A percentile compares a stretch with the other conserved stretches of the same genome.
Conservation (phyloP, 2,888 invertebrate species). For the Coremacera marginata region DNA sequence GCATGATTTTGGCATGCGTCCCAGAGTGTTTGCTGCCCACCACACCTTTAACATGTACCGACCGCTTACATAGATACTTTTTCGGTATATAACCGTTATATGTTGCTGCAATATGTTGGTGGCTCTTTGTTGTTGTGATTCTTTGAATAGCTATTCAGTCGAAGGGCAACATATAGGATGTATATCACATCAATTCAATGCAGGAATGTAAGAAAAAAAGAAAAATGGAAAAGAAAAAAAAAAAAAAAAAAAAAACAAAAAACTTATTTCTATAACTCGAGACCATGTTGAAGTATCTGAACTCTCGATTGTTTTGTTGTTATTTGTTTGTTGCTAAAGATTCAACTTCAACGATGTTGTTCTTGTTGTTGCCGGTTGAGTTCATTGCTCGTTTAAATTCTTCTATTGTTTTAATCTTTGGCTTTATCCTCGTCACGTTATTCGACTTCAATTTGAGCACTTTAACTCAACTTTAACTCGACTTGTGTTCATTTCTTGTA, state of each 20-base stretch:
- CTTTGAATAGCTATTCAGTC: no score
- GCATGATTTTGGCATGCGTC: background rate
- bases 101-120: background rate
- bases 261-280: background rate
- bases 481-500: background rate
- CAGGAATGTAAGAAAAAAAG: background rate
- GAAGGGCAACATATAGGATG: background rate
- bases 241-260: background rate
- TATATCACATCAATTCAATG: background rate
- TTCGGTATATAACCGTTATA: background rate
- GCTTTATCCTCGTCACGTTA: background rate
- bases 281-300: background rate
- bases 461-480: background rate
- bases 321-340: background rate
- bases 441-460: background rate
- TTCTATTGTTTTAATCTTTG: background rate
- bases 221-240: background rate
- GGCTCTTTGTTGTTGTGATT: background rate
- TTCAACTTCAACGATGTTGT: no score
- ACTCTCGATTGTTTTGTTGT: background rate
- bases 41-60: constrained; percentile 2
- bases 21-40: background rate
- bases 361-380: background rate
- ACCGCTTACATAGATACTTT: background rate
- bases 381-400: constrained; percentile 13